These are phyloP conservation scores for Catharus minimus DNA, from an alignment of 2,113 vertebrate species.

Conservation along the genomic window DNA sequence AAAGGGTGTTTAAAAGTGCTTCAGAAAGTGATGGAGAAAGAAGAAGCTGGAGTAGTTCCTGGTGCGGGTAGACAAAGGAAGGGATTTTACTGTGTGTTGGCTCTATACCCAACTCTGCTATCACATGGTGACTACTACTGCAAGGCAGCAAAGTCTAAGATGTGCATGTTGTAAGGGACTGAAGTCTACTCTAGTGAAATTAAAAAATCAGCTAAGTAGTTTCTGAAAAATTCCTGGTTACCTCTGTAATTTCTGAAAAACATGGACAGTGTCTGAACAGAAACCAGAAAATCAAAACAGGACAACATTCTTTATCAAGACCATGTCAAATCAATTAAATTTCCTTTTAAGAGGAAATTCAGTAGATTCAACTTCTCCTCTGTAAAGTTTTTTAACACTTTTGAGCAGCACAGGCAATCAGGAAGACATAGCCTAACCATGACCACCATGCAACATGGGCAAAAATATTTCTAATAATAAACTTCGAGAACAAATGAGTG, in stretches of 20 bases:
- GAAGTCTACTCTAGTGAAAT: neutral
- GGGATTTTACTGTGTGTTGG: neutral
- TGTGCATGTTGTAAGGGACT: neutral
- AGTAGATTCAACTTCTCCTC: neutral
- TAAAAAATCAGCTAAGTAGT: neutral
- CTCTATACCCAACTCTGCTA: neutral
- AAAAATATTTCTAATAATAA: neutral
- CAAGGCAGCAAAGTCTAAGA: neutral
- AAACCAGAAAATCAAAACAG: neutral
- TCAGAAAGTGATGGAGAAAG: neutral
- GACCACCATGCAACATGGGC: neutral
- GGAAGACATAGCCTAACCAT: neutral
- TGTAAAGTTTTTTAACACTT: neutral
- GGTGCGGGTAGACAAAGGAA: neutral
- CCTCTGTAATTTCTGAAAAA: neutral
- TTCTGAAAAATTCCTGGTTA: neutral
- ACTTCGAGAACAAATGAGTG: neutral
- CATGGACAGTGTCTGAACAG: neutral
- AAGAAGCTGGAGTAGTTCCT: neutral
- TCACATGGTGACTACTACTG: neutral
- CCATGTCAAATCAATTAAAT: neutral
- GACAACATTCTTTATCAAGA: neutral
- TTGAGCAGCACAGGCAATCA: neutral
- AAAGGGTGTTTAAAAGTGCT: neutral
- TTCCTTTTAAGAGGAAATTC: neutral